Evolutionary conservation across 1,140 invertebrate genomes (phyloP).

Genomic region (Drosophila parabipectinata): DNA sequence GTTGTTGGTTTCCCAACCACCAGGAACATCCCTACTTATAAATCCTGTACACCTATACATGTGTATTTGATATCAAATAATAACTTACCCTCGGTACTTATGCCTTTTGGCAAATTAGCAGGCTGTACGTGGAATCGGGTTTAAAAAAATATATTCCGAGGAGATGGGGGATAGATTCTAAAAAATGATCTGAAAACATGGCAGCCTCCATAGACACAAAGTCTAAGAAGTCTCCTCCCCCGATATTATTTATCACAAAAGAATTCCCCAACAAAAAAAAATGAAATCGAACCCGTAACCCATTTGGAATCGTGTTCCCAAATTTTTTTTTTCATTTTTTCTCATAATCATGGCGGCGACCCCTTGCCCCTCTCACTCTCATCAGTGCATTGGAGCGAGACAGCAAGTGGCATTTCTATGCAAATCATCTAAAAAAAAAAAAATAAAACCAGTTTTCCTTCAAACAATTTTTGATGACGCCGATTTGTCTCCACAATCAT

Average conservation of each 20-base stretch:
- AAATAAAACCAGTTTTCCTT: slow-evolving; percentile 50
- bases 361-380: not conserved
- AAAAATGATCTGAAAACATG: slow-evolving; percentile 1
- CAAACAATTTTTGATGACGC: slow-evolving; percentile 71
- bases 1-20: slow-evolving; percentile 19
- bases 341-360: slow-evolving; percentile 40
- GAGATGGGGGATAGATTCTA: not conserved
- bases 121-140: slow-evolving; percentile 15
- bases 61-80: slow-evolving; percentile 51
- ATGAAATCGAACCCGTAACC: slow-evolving; percentile 21
- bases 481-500: slow-evolving; percentile 79
- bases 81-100: slow-evolving; percentile 60
- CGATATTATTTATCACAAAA: slow-evolving; percentile 55
- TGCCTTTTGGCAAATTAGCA: slow-evolving; percentile 39
- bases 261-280: slow-evolving; percentile 21
- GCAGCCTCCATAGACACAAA: slow-evolving; percentile 31
- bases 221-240: slow-evolving; percentile 45
- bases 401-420: slow-evolving; percentile 67
- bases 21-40: slow-evolving; percentile 35
- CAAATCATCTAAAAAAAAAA: slow-evolving; percentile 46
- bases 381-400: slow-evolving; percentile 37
- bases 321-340: slow-evolving; percentile 12
- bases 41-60: slow-evolving; percentile 15
- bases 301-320: slow-evolving; percentile 1
- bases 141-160: not conserved